These are phyloP conservation scores for Sarotherodon lohbergeri DNA, from an alignment of 2,113 vertebrate genomes.

Conservation along the genomic window DNA sequence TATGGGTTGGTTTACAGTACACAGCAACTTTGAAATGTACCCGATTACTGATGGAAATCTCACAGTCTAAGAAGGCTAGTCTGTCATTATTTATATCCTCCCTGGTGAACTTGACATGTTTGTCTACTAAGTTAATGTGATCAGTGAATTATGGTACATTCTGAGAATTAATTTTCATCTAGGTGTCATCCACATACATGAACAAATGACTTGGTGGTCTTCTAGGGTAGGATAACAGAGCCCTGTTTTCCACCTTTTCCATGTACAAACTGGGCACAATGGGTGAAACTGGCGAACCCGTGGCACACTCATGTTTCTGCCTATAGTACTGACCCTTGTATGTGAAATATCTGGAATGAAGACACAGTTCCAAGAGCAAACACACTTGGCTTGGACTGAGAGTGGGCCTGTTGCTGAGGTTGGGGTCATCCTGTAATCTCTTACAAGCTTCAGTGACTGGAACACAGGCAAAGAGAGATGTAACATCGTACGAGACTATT, in stretches of 20 bases:
- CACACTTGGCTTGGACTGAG: background rate
- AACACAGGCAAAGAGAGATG: rapidly evolving
- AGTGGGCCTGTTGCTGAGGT: background rate
- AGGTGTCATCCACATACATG: background rate
- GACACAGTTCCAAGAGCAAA: background rate
- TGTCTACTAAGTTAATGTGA: background rate
- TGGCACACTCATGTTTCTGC: background rate
- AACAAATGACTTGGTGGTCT: background rate
- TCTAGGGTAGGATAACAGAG: background rate
- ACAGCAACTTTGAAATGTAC: background rate
- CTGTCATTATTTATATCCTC: background rate
- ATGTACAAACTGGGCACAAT: background rate
- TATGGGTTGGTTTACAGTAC: background rate
- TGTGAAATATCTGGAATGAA: background rate
- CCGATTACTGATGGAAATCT: background rate
- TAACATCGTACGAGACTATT: background rate
- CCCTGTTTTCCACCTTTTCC: background rate
- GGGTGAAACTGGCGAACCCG: background rate
- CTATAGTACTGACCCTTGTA: background rate
- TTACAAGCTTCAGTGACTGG: background rate
- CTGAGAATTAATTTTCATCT: background rate
- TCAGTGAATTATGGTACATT: background rate
- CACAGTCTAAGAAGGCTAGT: background rate
- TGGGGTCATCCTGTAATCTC: background rate
- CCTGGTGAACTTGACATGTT: background rate